Conservation (phyloP, 2,888 invertebrate genomes). For the Tipula confusa region DNA sequence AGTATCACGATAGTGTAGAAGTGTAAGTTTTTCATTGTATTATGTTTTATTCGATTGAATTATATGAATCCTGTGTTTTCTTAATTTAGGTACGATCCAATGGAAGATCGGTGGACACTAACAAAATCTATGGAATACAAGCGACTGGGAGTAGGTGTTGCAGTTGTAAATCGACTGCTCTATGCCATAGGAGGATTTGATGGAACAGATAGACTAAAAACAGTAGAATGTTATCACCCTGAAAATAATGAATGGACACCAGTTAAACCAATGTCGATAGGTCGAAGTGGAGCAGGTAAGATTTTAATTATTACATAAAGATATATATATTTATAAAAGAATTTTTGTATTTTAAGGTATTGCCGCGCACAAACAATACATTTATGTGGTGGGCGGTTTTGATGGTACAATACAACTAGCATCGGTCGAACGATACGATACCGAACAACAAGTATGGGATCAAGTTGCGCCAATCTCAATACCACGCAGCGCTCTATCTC, state of each 20-base stretch:
- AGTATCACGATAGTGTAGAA: conserved; percentile 85
- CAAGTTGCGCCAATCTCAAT: conserved; percentile 68
- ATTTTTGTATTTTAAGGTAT: conserved; percentile 58
- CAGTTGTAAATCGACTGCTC: conserved; percentile 70
- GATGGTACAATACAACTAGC: conserved; percentile 77
- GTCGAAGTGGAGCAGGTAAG: conserved; percentile 79
- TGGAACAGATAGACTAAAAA: conserved; percentile 68
- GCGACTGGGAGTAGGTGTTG: conserved; percentile 75
- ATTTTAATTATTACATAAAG: conserved; percentile 15
- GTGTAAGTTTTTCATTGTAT: too few relatives aligned
- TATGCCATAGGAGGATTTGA: conserved; percentile 89
- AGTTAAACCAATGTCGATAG: conserved; percentile 70
- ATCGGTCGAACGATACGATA: conserved; percentile 82
- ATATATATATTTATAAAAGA: neutral
- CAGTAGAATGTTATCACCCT: conserved; percentile 89
- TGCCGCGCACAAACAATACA: conserved; percentile 75
- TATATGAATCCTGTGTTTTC: conserved; percentile 30
- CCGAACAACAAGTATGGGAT: conserved; percentile 77
- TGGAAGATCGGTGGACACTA: conserved; percentile 73
- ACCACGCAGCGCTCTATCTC: conserved; percentile 81
- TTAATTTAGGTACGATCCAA: conserved; percentile 73
- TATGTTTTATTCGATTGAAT: too few relatives aligned
- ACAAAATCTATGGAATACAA: conserved; percentile 71
- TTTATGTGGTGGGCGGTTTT: conserved; percentile 94
- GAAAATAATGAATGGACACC: conserved; percentile 86